Evolutionary conservation across 2,113 vertebrate species (phyloP), one percentile per base, ranked within the genome.

Genomic region (Anhinga anhinga): DNA sequence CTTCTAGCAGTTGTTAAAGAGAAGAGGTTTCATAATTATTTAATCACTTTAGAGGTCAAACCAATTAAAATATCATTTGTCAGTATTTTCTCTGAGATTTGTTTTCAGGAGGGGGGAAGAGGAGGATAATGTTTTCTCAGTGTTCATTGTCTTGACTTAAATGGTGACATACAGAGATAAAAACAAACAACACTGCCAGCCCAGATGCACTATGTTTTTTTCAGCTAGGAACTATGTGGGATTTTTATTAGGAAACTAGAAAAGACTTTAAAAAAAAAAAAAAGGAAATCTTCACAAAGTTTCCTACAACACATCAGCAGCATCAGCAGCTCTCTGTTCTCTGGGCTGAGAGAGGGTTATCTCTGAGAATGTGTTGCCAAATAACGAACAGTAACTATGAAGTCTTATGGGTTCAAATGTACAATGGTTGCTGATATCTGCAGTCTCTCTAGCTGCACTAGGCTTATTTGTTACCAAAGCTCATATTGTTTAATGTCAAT

Each of bases 51-150:
- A 96, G 95, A 97, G 91, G 93, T 97, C 95, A 98, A 98, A 96
- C 42, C 93, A 98, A 98, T 98, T 98, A 98, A 97, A 98, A 97
- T 95, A 94, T 88, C 34, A 95, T 97, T 97, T 98, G 94, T 95
- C 96, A 96, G 92, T 97, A 96, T 88, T 92, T 98, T 96, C 58
- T 83, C 85, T 83, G 82, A 83, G 72, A 91, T 93, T 93, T 96
- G 42, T 95, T 98, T 98, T 96, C 74, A 95, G 73, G 67, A 89
- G 3, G 2, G 3, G 15, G 23, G 11, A 74, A 82, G 53, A 82
- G 7, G 15, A 80, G 40, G 79, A 96, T 86, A 84, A 80, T 92
- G 32, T 97, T 97, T 98, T 97, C 83, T 91, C 70, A 74, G 59
- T 65, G 83, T 95, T 92, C 88, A 53, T 97, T 97, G 77, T 96